These are phyloP conservation scores for Spinibarbus caldwelli DNA, from an alignment of 2,797 vertebrate species.

Conservation along the genomic window DNA sequence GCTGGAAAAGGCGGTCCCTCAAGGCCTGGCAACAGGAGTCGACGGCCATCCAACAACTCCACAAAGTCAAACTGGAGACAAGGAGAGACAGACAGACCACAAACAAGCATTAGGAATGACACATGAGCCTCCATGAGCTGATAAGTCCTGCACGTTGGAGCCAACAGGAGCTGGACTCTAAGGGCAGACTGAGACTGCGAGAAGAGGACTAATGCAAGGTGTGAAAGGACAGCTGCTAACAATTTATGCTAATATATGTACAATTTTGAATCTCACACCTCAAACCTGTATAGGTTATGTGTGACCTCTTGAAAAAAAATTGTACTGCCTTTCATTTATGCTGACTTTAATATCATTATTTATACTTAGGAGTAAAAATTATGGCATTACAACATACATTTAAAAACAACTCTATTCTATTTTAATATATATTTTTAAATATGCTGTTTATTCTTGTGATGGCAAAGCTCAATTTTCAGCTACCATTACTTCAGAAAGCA, in stretches of 20 bases:
- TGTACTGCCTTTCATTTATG: background rate
- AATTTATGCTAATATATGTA: background rate
- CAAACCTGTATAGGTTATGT: background rate
- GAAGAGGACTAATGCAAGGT: constrained; percentile 12
- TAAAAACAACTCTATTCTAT: background rate
- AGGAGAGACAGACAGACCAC: constrained; percentile 53
- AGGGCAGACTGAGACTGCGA: constrained; percentile 37
- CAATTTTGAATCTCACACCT: background rate
- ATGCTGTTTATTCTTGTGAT: background rate
- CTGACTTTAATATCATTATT: background rate
- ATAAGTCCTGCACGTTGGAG: constrained; percentile 2
- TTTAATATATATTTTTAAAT: background rate
- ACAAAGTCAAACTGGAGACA: constrained; percentile 96
- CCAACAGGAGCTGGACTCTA: constrained; percentile 16
- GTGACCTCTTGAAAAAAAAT: background rate
- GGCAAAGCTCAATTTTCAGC: background rate
- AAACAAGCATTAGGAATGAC: constrained; percentile 46
- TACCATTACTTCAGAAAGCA: background rate
- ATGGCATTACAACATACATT: background rate
- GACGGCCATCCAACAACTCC: constrained; percentile 93
- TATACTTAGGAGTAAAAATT: background rate
- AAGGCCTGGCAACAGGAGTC: constrained; percentile 86
- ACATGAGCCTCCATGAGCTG: constrained; percentile 16
- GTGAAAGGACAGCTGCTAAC: constrained; percentile 26
- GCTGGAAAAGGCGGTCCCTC: constrained; percentile 83